phyloP scores from a whole-genome alignment of 2,797 vertebrate genomes.

The Intellagama lesueurii region DNA sequence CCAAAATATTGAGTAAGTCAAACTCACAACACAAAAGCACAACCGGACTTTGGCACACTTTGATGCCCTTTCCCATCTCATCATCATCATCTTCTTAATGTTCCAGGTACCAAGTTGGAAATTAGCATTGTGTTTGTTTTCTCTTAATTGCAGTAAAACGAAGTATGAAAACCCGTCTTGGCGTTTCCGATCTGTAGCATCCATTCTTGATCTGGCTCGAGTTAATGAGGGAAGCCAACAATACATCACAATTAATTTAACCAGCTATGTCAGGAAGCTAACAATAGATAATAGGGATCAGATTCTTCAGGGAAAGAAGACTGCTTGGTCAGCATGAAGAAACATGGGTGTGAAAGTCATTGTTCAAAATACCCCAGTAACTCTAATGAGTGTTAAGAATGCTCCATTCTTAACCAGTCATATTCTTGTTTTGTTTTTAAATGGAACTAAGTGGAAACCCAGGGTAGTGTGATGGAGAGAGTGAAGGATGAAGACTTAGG shows the following conservation, averaged over 20 bases:
- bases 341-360: not conserved
- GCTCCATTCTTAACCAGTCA: not conserved
- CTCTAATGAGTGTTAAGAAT: not conserved
- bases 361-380: not conserved
- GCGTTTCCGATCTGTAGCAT: not conserved
- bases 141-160: not conserved
- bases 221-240: constrained; percentile 26
- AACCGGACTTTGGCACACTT: too few relatives aligned
- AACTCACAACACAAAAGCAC: not conserved
- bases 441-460: too few relatives aligned
- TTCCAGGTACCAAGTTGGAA: not conserved
- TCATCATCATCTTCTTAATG: not conserved
- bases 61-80: not conserved
- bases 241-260: not conserved
- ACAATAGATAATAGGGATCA: not conserved
- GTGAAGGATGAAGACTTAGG: not conserved
- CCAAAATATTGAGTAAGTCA: not conserved
- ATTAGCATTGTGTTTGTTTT: not conserved
- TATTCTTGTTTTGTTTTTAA: not conserved
- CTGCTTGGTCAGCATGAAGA: constrained; percentile 26
- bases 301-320: not conserved
- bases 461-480: too few relatives aligned
- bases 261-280: not conserved
- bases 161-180: not conserved
- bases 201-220: not conserved